Percentiles rank a stretch among this genome's conserved stretches.
phyloP scores from a whole-genome alignment of 2,113 vertebrate genomes.

The Amphilophus citrinellus region DNA sequence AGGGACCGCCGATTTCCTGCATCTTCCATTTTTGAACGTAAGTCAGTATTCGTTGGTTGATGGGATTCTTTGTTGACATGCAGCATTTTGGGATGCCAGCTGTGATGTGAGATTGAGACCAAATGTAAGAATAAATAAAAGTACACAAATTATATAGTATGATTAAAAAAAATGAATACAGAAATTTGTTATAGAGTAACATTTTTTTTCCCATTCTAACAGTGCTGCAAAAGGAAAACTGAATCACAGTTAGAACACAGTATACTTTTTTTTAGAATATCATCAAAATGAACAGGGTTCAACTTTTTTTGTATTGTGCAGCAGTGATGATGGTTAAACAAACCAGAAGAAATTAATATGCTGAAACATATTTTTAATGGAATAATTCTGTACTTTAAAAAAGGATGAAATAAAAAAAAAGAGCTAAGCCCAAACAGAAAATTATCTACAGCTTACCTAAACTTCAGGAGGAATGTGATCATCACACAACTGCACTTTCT shows the following conservation, averaged over 20 bases:
- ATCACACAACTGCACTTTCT: too few relatives aligned
- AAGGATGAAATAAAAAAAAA: neutral
- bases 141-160: neutral
- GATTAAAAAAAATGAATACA: neutral
- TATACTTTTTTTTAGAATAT: too few relatives aligned
- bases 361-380: neutral
- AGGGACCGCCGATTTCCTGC: conserved; percentile 53
- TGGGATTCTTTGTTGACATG: rapidly evolving
- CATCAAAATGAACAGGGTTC: too few relatives aligned
- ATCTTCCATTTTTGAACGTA: rapidly evolving
- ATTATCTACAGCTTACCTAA: neutral
- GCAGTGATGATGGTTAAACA: too few relatives aligned
- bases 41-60: rapidly evolving
- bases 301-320: too few relatives aligned
- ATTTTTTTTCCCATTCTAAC: neutral
- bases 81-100: conserved; percentile 75
- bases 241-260: neutral
- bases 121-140: neutral
- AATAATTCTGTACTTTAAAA: neutral
- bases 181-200: neutral
- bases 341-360: neutral
- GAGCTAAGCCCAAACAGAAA: neutral
- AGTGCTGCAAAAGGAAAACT: neutral
- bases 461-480: neutral
- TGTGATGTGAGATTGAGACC: conserved; percentile 23